Conservation (phyloP, 2,113 vertebrate genomes). For the Fregata magnificens region DNA sequence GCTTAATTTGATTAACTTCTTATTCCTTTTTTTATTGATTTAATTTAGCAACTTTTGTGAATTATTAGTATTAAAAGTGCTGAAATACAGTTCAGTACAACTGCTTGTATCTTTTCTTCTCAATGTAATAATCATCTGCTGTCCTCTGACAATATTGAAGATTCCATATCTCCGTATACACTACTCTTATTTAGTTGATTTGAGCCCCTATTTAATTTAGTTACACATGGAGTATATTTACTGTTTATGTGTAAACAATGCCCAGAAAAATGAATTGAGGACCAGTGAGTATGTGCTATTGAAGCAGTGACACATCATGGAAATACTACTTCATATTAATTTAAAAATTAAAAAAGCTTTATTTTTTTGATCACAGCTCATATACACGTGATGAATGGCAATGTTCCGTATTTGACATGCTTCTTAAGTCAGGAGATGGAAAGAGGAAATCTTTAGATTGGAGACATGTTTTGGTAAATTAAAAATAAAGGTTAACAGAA, state of each 20-base stretch:
- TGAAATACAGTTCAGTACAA: slow-evolving; percentile 11
- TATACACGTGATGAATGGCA: neutral
- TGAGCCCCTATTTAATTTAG: slow-evolving; percentile 8
- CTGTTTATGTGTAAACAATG: neutral
- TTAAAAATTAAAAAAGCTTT: neutral
- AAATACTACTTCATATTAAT: neutral
- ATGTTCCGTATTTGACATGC: neutral
- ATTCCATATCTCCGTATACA: neutral
- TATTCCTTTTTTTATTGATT: neutral
- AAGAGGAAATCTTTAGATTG: slow-evolving; percentile 23
- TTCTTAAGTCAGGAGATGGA: neutral
- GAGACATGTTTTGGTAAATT: slow-evolving; percentile 2
- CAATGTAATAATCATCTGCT: neutral
- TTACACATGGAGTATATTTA: neutral
- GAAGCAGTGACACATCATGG: neutral
- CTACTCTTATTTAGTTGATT: slow-evolving; percentile 13
- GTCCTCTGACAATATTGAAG: slow-evolving; percentile 8
- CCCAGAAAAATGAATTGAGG: neutral
- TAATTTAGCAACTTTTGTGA: neutral
- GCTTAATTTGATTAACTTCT: slow-evolving; percentile 9
- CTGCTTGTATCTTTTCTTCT: slow-evolving; percentile 8
- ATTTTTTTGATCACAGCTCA: neutral
- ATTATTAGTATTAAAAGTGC: neutral
- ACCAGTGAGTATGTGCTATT: neutral
- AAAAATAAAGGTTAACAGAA: slow-evolving; percentile 35